Conservation (phyloP, 2,797 vertebrate species). For the Microctenopoma stevenorrisi region DNA sequence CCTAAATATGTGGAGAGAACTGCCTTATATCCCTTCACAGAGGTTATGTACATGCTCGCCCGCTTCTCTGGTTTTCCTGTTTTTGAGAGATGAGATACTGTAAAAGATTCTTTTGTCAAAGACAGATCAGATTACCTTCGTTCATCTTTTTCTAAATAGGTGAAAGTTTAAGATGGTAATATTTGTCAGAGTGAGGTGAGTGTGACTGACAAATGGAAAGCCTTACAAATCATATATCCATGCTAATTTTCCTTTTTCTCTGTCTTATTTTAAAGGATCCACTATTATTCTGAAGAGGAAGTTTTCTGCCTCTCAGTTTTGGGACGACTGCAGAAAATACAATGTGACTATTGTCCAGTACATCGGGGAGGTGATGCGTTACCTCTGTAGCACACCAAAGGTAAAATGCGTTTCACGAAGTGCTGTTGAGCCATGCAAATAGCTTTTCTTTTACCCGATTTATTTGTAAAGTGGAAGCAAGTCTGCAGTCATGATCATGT, state of each 20-base stretch:
- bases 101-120: conserved; percentile 75
- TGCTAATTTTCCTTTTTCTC: conserved; percentile 60
- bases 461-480: not conserved
- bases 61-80: conserved; percentile 8
- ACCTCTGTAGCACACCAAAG: conserved; percentile 87
- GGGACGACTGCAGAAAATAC: conserved; percentile 91
- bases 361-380: conserved; percentile 91
- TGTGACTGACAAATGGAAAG: not conserved
- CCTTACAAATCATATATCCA: too few relatives aligned
- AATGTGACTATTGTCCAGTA: conserved; percentile 90
- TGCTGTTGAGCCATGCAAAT: not conserved
- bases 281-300: conserved; percentile 86
- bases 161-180: conserved; percentile 64
- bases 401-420: conserved; percentile 57
- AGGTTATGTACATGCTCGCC: conserved; percentile 7
- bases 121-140: conserved; percentile 49
- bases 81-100: conserved; percentile 35
- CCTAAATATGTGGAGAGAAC: not conserved
- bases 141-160: conserved; percentile 58
- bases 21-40: not conserved
- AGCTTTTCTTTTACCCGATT: too few relatives aligned
- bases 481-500: conserved; percentile 19
- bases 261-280: conserved; percentile 65
- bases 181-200: conserved; percentile 14
- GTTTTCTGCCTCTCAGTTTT: conserved; percentile 92